Evolutionary conservation across 1,140 invertebrate species (phyloP).

Genomic region (Platorchestia sp.): DNA sequence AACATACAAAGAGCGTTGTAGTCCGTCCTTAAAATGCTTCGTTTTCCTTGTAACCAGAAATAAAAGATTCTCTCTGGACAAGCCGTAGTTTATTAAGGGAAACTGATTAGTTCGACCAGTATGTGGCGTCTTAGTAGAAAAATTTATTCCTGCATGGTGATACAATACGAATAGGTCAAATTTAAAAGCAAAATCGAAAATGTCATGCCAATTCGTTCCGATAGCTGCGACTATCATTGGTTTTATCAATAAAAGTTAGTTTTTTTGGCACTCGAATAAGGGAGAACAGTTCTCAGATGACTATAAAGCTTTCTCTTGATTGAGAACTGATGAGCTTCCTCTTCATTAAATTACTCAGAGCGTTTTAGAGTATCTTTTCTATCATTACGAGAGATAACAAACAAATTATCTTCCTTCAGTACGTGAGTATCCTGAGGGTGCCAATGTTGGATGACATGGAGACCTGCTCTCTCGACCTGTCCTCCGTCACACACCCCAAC

Average conservation of each 20-base stretch:
- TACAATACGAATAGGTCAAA: background rate
- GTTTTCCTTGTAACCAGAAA: background rate
- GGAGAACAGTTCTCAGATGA: no score
- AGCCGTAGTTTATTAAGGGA: background rate
- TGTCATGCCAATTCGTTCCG: no score
- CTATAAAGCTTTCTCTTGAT: no score
- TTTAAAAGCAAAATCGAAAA: no score
- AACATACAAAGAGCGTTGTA: no score
- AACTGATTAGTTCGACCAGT: background rate
- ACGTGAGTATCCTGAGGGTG: slow-evolving; percentile 31
- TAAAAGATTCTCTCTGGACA: background rate
- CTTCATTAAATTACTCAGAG: background rate
- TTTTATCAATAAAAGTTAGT: no score
- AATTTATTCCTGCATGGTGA: background rate
- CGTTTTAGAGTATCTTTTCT: slow-evolving; percentile 53
- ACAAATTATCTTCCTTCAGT: background rate
- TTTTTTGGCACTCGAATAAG: no score
- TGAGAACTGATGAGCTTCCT: no score
- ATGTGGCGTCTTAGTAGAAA: background rate
- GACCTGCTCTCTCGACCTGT: background rate
- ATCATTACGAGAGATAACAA: background rate
- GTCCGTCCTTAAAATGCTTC: background rate
- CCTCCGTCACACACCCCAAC: background rate
- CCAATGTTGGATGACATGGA: slow-evolving; percentile 2
- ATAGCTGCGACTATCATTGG: no score